Conservation (phyloP, 2,888 invertebrate genomes). For the Chymomyza fuscimana region DNA sequence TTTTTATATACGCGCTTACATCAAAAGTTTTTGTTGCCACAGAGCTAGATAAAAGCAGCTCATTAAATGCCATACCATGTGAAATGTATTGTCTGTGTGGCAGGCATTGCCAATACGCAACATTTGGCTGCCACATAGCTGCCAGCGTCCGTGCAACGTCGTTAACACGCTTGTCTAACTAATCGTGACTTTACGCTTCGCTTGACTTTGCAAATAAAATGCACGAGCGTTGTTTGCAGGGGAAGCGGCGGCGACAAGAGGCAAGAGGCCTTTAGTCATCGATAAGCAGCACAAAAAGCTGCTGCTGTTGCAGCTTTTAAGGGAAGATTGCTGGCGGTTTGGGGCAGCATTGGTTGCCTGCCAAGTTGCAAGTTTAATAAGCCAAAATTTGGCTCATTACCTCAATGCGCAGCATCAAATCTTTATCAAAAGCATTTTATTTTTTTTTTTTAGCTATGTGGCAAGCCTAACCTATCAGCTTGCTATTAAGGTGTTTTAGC, state of each 20-base stretch:
- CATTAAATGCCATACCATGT: constrained; percentile 65
- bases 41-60: constrained; percentile 51
- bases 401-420: constrained; percentile 31
- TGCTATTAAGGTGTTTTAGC: constrained; percentile 1
- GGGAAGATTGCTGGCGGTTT: not conserved
- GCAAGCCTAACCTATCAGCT: not conserved
- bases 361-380: constrained; percentile 64
- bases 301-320: constrained; percentile 29
- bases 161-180: constrained; percentile 78
- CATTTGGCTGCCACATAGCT: constrained; percentile 39
- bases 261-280: constrained; percentile 7
- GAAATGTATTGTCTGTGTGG: constrained; percentile 19
- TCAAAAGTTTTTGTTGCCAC: constrained; percentile 59
- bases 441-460: constrained; percentile 3
- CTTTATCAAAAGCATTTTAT: not conserved
- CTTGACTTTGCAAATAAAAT: constrained; percentile 77
- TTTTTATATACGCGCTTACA: constrained; percentile 41
- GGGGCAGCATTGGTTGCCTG: constrained; percentile 18
- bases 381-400: constrained; percentile 75
- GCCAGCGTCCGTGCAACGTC: constrained; percentile 40
- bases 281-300: constrained; percentile 1
- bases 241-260: constrained; percentile 1
- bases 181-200: constrained; percentile 79
- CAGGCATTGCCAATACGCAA: constrained; percentile 34
- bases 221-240: constrained; percentile 29